phyloP scores from a whole-genome alignment of 2,113 vertebrate species.

The Cochlearius cochlearius region DNA sequence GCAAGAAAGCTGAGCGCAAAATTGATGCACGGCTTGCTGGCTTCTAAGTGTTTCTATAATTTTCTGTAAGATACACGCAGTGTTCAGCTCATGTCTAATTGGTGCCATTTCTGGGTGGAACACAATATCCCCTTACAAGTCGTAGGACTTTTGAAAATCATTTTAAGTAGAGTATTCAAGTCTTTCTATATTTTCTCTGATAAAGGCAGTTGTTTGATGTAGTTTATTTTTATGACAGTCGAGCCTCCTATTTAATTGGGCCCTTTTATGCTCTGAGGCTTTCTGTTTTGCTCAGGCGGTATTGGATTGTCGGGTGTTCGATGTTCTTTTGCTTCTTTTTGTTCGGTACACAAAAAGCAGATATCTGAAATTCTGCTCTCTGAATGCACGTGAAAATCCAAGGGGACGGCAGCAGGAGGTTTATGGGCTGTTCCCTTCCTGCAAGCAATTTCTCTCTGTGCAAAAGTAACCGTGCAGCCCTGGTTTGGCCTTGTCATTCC shows the following conservation, averaged over 20 bases:
- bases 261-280: not conserved
- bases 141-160: not conserved
- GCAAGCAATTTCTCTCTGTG: not conserved
- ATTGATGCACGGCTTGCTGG: not conserved
- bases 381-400: not conserved
- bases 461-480: not conserved
- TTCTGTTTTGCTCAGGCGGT: not conserved
- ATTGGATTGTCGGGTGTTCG: not conserved
- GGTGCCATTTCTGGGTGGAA: not conserved
- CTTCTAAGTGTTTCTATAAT: not conserved
- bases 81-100: slow-evolving; percentile 24
- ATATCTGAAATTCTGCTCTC: not conserved
- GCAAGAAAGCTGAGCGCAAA: not conserved
- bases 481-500: not conserved
- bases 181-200: not conserved
- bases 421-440: not conserved
- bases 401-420: not conserved
- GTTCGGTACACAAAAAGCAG: not conserved
- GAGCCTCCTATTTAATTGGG: slow-evolving; percentile 1
- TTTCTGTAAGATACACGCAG: not conserved
- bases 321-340: not conserved
- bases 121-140: not conserved
- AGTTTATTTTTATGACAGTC: not conserved
- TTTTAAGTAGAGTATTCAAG: not conserved
- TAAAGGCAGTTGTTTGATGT: slow-evolving; percentile 14